These are phyloP conservation scores for Aurelia aurita DNA, from an alignment of 30 jellyfish, hydroid and myxozoan genomes.

Conservation along the genomic window DNA sequence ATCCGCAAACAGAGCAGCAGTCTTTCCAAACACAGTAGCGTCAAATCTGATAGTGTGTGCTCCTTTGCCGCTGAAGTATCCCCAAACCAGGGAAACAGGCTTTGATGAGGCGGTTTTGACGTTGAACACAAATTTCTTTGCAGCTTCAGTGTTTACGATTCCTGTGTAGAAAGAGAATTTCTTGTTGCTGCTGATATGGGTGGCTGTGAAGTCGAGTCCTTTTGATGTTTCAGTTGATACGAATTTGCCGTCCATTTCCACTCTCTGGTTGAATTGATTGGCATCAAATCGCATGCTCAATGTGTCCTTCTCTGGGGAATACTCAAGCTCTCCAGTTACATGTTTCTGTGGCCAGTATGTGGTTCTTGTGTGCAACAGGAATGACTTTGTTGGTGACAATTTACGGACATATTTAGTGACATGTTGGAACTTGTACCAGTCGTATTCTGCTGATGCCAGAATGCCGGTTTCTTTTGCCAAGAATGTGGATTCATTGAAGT, in stretches of 20 bases:
- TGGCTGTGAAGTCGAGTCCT: constrained; percentile 84
- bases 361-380: constrained; percentile 80
- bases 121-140: constrained; percentile 64
- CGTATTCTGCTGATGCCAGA: constrained; percentile 73
- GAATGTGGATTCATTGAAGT: constrained; percentile 71
- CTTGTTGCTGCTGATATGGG: constrained; percentile 64
- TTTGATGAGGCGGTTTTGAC: constrained; percentile 38
- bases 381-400: constrained; percentile 51
- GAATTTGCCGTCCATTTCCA: constrained; percentile 76
- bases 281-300: constrained; percentile 79
- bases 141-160: constrained; percentile 29
- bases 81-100: constrained; percentile 50
- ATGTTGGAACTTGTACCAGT: constrained; percentile 94
- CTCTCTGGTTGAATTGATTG: constrained; percentile 85
- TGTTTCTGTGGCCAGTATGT: constrained; percentile 92
- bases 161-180: constrained; percentile 81
- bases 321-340: constrained; percentile 89
- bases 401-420: constrained; percentile 76
- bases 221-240: constrained; percentile 57
- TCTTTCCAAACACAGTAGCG: constrained; percentile 80
- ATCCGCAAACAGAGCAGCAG: constrained; percentile 52
- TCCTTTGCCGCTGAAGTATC: constrained; percentile 41
- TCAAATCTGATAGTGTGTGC: constrained; percentile 42
- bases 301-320: constrained; percentile 58
- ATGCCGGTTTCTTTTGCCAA: constrained; percentile 78